These are phyloP conservation scores for Selene dorsalis DNA, from an alignment of 2,797 vertebrate genomes.

Conservation along the genomic window DNA sequence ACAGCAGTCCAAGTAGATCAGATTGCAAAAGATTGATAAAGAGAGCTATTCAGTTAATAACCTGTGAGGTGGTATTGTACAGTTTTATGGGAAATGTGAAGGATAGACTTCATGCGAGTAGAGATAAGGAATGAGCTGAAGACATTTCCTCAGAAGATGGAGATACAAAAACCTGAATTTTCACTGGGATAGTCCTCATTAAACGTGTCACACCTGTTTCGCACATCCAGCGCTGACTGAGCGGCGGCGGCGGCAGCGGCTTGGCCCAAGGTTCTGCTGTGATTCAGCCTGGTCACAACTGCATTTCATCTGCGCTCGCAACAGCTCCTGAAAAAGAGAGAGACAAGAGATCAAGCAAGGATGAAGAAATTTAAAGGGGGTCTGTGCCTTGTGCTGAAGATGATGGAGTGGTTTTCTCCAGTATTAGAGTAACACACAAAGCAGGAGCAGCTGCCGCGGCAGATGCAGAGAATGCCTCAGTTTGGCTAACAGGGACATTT, in stretches of 20 bases:
- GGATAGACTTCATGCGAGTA: conserved; percentile 45
- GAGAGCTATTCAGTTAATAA: conserved; percentile 71
- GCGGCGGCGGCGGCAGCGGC: conserved; percentile 13
- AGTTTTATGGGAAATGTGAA: conserved; percentile 64
- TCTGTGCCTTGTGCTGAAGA: conserved; percentile 69
- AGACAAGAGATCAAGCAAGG: conserved; percentile 57
- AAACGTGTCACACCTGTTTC: conserved; percentile 49
- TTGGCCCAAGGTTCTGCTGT: conserved; percentile 42
- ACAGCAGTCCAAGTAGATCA: conserved; percentile 79
- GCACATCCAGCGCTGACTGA: conserved; percentile 20
- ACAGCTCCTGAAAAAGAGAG: conserved; percentile 41
- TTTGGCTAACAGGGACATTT: conserved; percentile 75
- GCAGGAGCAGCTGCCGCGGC: conserved; percentile 63
- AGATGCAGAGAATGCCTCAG: conserved; percentile 79
- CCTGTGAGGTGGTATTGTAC: conserved; percentile 56
- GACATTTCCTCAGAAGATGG: conserved; percentile 63
- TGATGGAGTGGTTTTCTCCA: conserved; percentile 73
- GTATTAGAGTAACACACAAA: conserved; percentile 66
- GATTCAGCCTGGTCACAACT: conserved; percentile 34
- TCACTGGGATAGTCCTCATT: conserved; percentile 58
- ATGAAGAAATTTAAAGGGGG: conserved; percentile 81
- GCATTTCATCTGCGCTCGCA: conserved; percentile 28
- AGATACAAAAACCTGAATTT: conserved; percentile 70
- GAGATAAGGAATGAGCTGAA: conserved; percentile 59
- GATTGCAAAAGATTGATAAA: conserved; percentile 82